Evolutionary conservation across 2,113 vertebrate species (phyloP).

Genomic region (Leucoraja erinaceus): DNA sequence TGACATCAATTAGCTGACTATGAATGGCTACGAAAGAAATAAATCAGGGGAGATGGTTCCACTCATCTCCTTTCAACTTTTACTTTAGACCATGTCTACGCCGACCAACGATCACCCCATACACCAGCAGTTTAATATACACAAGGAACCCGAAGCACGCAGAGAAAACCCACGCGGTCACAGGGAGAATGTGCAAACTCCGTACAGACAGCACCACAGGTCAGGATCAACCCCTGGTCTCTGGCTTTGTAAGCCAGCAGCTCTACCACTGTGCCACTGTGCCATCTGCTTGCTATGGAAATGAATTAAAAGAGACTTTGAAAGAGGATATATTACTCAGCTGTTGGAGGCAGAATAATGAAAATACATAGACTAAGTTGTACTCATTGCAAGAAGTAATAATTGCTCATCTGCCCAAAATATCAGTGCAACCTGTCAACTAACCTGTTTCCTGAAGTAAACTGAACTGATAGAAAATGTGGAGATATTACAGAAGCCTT

Average conservation of each 20-base stretch:
- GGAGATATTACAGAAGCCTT: neutral
- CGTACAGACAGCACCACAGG: too few relatives aligned
- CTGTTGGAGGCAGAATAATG: neutral
- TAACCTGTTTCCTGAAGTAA: too few relatives aligned
- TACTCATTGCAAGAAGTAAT: neutral
- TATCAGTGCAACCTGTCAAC: neutral
- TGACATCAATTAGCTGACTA: neutral
- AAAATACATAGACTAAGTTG: neutral
- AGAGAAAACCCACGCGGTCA: too few relatives aligned
- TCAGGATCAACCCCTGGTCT: too few relatives aligned
- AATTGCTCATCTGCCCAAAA: neutral
- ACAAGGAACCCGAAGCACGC: too few relatives aligned
- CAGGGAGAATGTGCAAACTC: too few relatives aligned
- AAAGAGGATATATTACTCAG: neutral
- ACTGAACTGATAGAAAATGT: neutral
- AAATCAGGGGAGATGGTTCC: neutral
- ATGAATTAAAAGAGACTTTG: neutral
- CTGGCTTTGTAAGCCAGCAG: too few relatives aligned
- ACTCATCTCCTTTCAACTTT: neutral
- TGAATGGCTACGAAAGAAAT: neutral
- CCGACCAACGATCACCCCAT: too few relatives aligned
- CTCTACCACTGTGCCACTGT: too few relatives aligned
- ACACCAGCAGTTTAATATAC: too few relatives aligned
- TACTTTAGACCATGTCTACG: too few relatives aligned
- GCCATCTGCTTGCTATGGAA: too few relatives aligned